A percentile compares a stretch with the other conserved stretches of the same genome.
Evolutionary conservation across 2,113 vertebrate species (phyloP).

Genomic region (Lophochroa leadbeateri): DNA sequence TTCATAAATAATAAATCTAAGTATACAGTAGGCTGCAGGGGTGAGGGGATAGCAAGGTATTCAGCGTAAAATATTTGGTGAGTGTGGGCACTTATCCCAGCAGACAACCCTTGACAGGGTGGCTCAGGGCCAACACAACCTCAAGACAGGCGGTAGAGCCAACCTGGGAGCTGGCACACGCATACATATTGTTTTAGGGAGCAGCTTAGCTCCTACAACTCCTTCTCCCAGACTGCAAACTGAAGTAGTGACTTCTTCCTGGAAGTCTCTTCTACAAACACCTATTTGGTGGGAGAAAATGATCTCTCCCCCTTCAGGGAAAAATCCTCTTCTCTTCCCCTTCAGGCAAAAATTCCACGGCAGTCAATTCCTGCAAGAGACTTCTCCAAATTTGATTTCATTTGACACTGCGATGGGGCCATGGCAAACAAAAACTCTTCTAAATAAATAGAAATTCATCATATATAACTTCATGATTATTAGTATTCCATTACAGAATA

Average conservation of each 20-base stretch:
- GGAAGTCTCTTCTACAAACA: not conserved
- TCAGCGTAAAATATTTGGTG: not conserved
- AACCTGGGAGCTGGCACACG: not conserved
- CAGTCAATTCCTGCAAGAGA: not conserved
- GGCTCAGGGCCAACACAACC: constrained; percentile 24
- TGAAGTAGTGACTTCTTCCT: not conserved
- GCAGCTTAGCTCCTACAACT: not conserved
- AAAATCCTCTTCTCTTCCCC: not conserved
- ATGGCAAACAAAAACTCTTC: too few relatives aligned
- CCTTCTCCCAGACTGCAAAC: not conserved
- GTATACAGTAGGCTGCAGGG: constrained; percentile 24
- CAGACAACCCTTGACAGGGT: constrained; percentile 49
- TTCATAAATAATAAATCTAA: constrained; percentile 65
- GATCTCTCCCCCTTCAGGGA: not conserved
- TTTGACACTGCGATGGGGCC: not conserved
- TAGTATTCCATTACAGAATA: not conserved
- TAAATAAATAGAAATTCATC: too few relatives aligned
- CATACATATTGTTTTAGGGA: constrained; percentile 2
- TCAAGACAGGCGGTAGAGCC: not conserved
- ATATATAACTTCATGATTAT: too few relatives aligned
- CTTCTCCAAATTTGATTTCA: not conserved
- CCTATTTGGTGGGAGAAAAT: not conserved
- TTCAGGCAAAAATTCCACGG: not conserved
- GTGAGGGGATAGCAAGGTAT: constrained; percentile 47
- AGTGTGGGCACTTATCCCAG: constrained; percentile 21